Evolutionary conservation across 2,888 invertebrate genomes (phyloP), one percentile per base, ranked within the genome.

Genomic region (Dolomedes plantarius): DNA sequence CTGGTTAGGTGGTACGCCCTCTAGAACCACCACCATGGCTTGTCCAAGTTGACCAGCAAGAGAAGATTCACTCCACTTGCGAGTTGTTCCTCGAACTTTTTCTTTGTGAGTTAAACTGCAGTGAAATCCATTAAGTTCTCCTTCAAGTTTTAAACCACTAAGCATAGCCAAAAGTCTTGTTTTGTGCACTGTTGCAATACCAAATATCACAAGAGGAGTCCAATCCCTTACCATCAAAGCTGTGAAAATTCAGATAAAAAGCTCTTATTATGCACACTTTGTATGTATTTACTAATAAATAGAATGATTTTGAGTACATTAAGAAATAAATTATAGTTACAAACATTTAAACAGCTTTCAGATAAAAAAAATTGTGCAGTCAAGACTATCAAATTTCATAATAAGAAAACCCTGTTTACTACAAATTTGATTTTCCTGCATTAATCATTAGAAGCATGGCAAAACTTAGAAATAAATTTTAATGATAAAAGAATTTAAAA

Each of bases 91-190:
- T 90, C 91, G 91, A 69, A 91, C 90, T 86, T 96, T 95, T 90
- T 97, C 96, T n/a, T 97, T 94, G 91, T 96, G 96, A 0, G 97
- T 97, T 41, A 97, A 93, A 89, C 97, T 96, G n/a, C 96, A 95
- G 91, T 98, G 97, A 11, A 98, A 93, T 81, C 96, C 96, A 19
- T 96, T 96, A 79, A 98, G 95, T 92, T 98, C 97, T 0, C 97
- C 97, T 91, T 98, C 98, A 87, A 98, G 92, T 92, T 98, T 98
- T 71, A 98, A 92, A 0, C 98, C 98, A 89, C 97, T 97, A 0
- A 98, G 92, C 0, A 97, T 97, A 0, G 98, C 98, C 87, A 97
- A 92, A 9, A 97, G 92, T 7, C 96, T 93, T 0, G 97, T 97
- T 88, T 96, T 94, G 90, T 96, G 96, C 89, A 98, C 96, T 90